Evolutionary conservation across 1,140 invertebrate genomes (phyloP), one percentile per base, ranked within the genome.

Genomic region (Drosophila lacteicornis): DNA sequence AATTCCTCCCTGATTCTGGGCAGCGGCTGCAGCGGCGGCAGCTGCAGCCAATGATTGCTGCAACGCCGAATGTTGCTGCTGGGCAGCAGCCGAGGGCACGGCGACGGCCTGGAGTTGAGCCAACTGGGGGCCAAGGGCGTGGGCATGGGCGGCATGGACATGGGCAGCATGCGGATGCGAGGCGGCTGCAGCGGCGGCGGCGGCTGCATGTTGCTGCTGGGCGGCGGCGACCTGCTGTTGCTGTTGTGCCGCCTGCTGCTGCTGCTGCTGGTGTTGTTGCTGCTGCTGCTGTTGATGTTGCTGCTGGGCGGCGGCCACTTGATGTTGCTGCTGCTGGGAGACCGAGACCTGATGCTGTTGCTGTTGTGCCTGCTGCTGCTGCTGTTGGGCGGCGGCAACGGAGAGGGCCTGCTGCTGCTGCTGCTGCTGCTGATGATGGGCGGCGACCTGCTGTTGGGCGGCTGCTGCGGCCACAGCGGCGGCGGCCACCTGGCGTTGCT

Each of bases 381-480:
- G 58, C 93, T 96, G 95, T 93, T 95, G 94, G 94, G 96, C 95
- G 50, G 95, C 93, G 15, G 95, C 95, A 8, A 40, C 53, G 77
- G 94, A 95, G 80, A 95, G 94, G 46, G 75, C 93, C 19, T 83
- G 91, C 91, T 93, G 78, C 91, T 45, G 78, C 91, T 45, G 95
- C 19, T 71, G 82, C 22, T 81, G 33, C 42, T 56, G 65, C 53
- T 79, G 83, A 93, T 96, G 96, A 93, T 95, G 94, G 94, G 96
- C 95, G 53, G 95, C 93, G 58, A 80, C 43, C 51, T 60, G 67
- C 93, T 96, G 96, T 93, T 95, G 94, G 94, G 96, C 95, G 55
- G 95, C 93, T 93, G 91, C 92, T 75, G 92, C 93, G 60, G 86
- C 88, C 92, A 77, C 93, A 12, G 95, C 95, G 79, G 94, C 96